Percentiles rank a stretch among this genome's conserved stretches.
Conservation (phyloP, 2,797 vertebrate species). For the Melanotaenia trifasciata region DNA sequence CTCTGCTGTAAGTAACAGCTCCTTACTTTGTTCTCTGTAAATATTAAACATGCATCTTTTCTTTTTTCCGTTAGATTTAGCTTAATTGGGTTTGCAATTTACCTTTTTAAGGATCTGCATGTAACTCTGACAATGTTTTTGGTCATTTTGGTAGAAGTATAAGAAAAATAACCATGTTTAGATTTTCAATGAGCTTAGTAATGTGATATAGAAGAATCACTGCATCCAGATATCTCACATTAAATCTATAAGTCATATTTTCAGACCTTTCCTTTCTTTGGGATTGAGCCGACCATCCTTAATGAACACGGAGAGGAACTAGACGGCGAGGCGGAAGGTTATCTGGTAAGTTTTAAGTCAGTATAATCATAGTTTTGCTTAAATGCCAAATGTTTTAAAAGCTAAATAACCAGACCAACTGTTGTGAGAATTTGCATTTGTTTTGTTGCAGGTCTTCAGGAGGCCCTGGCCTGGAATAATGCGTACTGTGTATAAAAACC, state of each 20-base stretch:
- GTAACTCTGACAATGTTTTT: no score
- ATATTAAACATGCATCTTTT: not conserved
- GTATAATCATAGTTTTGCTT: not conserved
- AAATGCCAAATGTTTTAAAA: not conserved
- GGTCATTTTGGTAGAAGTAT: not conserved
- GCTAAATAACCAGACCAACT: not conserved
- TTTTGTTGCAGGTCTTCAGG: conserved; percentile 80
- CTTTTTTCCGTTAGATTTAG: not conserved
- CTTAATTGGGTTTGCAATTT: no score
- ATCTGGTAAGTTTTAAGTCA: conserved; percentile 76
- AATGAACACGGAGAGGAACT: conserved; percentile 87
- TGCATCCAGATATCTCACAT: conserved; percentile 4
- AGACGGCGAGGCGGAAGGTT: conserved; percentile 86
- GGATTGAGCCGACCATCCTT: conserved; percentile 84
- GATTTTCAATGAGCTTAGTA: not conserved
- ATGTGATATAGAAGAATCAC: not conserved
- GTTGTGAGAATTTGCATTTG: not conserved
- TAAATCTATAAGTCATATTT: conserved; percentile 37
- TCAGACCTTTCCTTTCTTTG: conserved; percentile 88
- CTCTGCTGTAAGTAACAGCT: conserved; percentile 81
- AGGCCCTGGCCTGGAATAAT: conserved; percentile 88
- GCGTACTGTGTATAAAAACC: conserved; percentile 82
- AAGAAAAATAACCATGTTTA: not conserved
- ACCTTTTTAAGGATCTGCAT: no score
- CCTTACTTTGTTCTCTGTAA: not conserved